Percentiles rank a stretch among this genome's conserved stretches.
Conservation (phyloP, 2,797 vertebrate genomes). For the Tarsius wallacei region DNA sequence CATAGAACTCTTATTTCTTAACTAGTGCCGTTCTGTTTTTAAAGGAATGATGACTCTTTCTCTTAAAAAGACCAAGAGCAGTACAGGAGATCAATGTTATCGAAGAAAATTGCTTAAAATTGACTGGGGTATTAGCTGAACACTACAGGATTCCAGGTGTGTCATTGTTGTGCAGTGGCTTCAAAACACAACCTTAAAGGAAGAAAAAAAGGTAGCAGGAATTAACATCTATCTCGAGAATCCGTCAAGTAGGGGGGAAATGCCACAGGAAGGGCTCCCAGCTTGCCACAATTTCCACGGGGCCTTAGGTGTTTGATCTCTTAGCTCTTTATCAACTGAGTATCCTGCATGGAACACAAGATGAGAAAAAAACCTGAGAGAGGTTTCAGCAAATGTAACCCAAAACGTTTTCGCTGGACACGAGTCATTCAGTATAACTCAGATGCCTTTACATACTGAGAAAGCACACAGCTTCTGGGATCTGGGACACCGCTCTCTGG, state of each 20-base stretch:
- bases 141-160: background rate
- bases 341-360: background rate
- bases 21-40: slow-evolving; percentile 40
- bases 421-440: background rate
- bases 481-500: background rate
- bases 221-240: background rate
- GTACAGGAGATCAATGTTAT: slow-evolving; percentile 1
- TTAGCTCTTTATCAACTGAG: background rate
- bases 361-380: background rate
- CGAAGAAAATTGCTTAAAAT: slow-evolving; percentile 23
- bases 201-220: background rate
- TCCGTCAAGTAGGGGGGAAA: fast-evolving
- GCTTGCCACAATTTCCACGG: fast-evolving
- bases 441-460: background rate
- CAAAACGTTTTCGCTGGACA: background rate
- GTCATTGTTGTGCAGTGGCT: background rate
- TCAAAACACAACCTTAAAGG: background rate
- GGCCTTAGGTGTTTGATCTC: background rate
- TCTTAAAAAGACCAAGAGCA: slow-evolving; percentile 39
- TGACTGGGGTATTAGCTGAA: background rate
- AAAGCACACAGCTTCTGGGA: background rate
- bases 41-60: slow-evolving; percentile 21
- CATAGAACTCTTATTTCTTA: slow-evolving; percentile 29
- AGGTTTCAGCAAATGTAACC: background rate
- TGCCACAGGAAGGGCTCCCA: too few relatives aligned